Evolutionary conservation across 2,113 vertebrate genomes (phyloP).

Genomic region (Macquaria ambigua): DNA sequence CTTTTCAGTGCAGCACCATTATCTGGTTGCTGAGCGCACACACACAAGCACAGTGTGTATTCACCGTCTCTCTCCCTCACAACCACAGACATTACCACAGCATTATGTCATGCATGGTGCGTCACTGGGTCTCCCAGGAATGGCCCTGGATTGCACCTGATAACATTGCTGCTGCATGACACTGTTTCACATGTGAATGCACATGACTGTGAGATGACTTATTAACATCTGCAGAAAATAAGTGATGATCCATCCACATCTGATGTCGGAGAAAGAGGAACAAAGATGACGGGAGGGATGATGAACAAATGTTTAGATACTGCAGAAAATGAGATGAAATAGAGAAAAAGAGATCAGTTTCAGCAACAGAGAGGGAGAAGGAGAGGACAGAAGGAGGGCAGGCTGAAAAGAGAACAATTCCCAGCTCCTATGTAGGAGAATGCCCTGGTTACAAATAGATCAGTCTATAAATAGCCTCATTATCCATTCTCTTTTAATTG

Average conservation of each 20-base stretch:
- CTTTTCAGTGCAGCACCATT: conserved; percentile 19
- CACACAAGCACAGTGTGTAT: conserved; percentile 40
- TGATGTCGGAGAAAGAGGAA: neutral
- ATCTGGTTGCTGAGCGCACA: conserved; percentile 31
- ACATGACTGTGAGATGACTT: neutral
- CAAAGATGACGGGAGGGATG: neutral
- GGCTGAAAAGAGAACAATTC: conserved; percentile 60
- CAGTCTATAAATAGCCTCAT: conserved; percentile 83
- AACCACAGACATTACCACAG: conserved; percentile 67
- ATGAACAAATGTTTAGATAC: neutral
- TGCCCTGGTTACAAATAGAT: conserved; percentile 83
- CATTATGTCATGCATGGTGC: conserved; percentile 73
- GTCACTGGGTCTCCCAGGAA: conserved; percentile 80
- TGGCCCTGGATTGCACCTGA: conserved; percentile 71
- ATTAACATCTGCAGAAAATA: conserved; percentile 19
- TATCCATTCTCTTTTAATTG: conserved; percentile 84
- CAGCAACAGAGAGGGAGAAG: conserved; percentile 18
- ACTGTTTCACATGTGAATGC: conserved; percentile 34
- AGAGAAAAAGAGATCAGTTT: neutral
- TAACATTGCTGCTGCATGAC: conserved; percentile 61
- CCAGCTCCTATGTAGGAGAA: conserved; percentile 63
- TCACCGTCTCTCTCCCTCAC: conserved; percentile 39
- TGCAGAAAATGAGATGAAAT: conserved; percentile 7
- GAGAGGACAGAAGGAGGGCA: conserved; percentile 43
- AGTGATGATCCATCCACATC: neutral